Base-by-base conservation (phyloP, 1,140 invertebrate species). In the Cyclina sinensis region DNA sequence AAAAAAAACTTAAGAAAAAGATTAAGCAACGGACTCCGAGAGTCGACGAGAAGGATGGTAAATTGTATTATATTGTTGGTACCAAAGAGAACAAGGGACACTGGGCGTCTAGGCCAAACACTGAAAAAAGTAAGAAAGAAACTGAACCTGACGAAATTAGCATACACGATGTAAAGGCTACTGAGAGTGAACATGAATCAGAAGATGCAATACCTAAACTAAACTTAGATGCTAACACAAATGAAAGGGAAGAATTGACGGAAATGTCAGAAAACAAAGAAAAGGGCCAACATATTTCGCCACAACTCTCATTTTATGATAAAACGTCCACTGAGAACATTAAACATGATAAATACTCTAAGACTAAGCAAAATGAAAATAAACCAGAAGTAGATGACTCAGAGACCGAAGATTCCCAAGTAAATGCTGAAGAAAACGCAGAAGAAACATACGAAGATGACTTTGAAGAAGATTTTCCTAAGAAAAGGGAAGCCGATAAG, bases 61-160 rank as follows among this genome's bases (percentile, higher is more conserved):
- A 84, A 74, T n/a, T 84, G 24, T 84, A 73, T 39, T 74, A 84
- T 37, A 39, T 73, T 54, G 82, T 84, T 48, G 82, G 82, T 48
- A 84, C 82, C 18, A 84, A 73, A 18, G 82, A 84, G 3, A 46
- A 12, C 32, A 73, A 73, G 51, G 68, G 82, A 12, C 43, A 84
- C 14, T 84, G 82, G 82, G 68, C 68, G 48, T n/a, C 62, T 30
- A n/a, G 39, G 32, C 3, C 65, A 73, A 68, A 84, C 0, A 54
- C 32, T 30, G 39, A 74, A 21, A 39, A 84, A 1, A 39, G 35
- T 81, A 81, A 39, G 43, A 35, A 54, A 14, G 14, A 43, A 51
- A 11, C 62, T 51, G 82, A 74, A 32, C 12, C 14, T 51, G 46
- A 84, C n/a, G 73, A 48, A n/a, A 11, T 73, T 18, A 84, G 68